phyloP scores from a whole-genome alignment of 2,113 vertebrate species.

The western clawed frog (Xenopus tropicalis) region UCB_Xtro_10.0 CM004447.2:73244501-73245000 shows the following conservation, averaged over 20 bases:
- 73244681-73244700: constrained; percentile 4
- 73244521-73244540: no score
- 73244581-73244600: no score
- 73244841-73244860: not conserved
- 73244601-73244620: no score
- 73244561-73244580: no score
- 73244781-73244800: constrained; percentile 25
- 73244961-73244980: no score
- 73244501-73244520: no score
- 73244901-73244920: no score
- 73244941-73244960: no score
- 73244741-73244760: constrained; percentile 15
- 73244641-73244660: not conserved
- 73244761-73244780: constrained; percentile 4
- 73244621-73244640: not conserved
- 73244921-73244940: no score
- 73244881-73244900: not conserved
- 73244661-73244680: constrained; percentile 1
- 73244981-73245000: no score
- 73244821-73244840: constrained; percentile 18
- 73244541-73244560: no score
- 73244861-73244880: not conserved
- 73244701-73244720: constrained; percentile 5
- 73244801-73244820: constrained; percentile 17
- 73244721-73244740: not conserved